These are phyloP conservation scores for Parnassius orleans DNA, from an alignment of 2,888 invertebrate genomes.

Conservation along the genomic window DNA sequence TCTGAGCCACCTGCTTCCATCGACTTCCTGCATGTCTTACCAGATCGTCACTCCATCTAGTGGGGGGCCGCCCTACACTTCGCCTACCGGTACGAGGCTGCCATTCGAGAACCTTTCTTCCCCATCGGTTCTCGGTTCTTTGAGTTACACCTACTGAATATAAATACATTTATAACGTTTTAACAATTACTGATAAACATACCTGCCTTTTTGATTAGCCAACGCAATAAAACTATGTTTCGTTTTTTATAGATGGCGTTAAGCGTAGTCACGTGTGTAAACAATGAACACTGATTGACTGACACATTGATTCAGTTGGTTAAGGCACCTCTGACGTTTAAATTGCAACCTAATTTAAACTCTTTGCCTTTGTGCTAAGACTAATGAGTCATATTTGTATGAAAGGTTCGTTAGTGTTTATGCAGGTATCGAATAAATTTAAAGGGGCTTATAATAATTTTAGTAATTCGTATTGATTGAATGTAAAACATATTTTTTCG, in stretches of 20 bases:
- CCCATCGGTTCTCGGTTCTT: too few relatives aligned
- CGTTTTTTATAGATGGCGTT: slow-evolving; percentile 24
- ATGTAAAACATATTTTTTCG: too few relatives aligned
- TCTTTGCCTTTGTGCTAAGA: slow-evolving; percentile 1
- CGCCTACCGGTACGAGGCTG: too few relatives aligned
- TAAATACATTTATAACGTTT: slow-evolving; percentile 6
- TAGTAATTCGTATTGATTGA: slow-evolving; percentile 28
- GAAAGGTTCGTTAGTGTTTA: background rate
- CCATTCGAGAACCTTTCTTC: too few relatives aligned
- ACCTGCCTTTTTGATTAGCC: slow-evolving; percentile 16
- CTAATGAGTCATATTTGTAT: background rate
- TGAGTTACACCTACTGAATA: slow-evolving; percentile 12
- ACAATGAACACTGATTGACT: background rate
- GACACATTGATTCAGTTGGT: slow-evolving; percentile 21
- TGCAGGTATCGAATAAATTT: slow-evolving; percentile 22
- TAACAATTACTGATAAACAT: slow-evolving; percentile 24
- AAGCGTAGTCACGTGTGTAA: slow-evolving; percentile 5
- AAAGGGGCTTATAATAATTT: slow-evolving; percentile 25
- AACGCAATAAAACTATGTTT: slow-evolving; percentile 3
- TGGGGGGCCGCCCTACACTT: too few relatives aligned
- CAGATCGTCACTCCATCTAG: too few relatives aligned
- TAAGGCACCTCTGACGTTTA: background rate
- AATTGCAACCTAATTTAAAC: slow-evolving; percentile 1
- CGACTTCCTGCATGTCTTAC: too few relatives aligned
- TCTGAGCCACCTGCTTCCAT: too few relatives aligned